A percentile compares a stretch with the other conserved stretches of the same genome.
Evolutionary conservation across 1,140 invertebrate species (phyloP).

Genomic region (Chrysomallon squamiferum): DNA sequence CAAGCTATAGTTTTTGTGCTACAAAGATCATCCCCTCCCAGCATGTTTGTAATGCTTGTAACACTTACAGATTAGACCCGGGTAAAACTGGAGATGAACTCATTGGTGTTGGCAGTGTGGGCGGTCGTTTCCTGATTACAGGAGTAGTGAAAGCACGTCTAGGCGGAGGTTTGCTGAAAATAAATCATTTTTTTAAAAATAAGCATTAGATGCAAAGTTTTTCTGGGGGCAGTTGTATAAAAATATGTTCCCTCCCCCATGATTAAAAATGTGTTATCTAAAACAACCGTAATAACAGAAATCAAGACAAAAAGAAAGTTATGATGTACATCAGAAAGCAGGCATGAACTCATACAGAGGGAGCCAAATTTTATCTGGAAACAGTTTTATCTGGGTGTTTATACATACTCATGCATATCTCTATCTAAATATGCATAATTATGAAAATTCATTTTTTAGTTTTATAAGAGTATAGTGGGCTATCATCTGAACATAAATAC

Average conservation of each 20-base stretch:
- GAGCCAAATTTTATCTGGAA: no score
- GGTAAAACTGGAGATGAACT: slow-evolving; percentile 44
- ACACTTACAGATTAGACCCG: slow-evolving; percentile 25
- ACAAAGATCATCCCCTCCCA: no score
- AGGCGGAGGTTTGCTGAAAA: slow-evolving; percentile 28
- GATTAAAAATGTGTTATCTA: slow-evolving; percentile 2
- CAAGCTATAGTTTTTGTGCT: no score
- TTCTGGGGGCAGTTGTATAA: not conserved
- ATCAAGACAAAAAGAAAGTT: not conserved
- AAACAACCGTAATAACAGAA: not conserved
- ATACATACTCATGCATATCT: no score
- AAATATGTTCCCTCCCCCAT: not conserved
- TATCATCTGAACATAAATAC: no score
- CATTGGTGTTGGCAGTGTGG: slow-evolving; percentile 33
- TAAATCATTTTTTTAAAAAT: not conserved
- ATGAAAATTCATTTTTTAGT: no score
- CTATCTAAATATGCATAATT: no score
- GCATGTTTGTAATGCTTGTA: no score
- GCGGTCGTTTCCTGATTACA: slow-evolving; percentile 27
- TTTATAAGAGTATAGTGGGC: no score
- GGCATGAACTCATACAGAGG: not conserved
- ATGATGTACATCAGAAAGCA: not conserved
- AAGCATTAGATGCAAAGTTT: not conserved
- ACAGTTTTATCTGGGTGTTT: no score
- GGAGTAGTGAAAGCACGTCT: slow-evolving; percentile 42